These are phyloP conservation scores for Sphenodon punctatus DNA, from an alignment of 2,797 vertebrate genomes.

Conservation along the genomic window DNA sequence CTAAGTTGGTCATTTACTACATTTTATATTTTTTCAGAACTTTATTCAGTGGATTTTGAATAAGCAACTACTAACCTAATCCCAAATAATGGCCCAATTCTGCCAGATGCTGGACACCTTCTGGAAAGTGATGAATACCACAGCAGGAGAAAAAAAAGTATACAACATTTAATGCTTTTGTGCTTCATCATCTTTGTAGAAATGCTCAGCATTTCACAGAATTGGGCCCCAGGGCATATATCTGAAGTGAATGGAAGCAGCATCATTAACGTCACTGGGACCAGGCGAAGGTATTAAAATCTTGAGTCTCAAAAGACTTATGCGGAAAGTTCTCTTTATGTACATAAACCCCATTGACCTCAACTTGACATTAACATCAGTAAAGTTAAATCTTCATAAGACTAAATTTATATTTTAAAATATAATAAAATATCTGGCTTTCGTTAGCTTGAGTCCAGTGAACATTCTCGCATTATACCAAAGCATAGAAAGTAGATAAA, in stretches of 20 bases:
- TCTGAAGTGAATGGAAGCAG: background rate
- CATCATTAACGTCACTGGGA: background rate
- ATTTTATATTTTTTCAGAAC: background rate
- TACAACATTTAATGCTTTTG: too few species aligned
- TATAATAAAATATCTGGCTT: background rate
- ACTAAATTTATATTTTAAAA: slow-evolving; percentile 18
- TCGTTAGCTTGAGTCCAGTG: slow-evolving; percentile 24
- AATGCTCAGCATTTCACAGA: background rate
- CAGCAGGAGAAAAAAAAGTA: too few species aligned
- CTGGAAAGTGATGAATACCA: background rate
- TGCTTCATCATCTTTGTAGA: background rate
- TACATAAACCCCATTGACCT: background rate
- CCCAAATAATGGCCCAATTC: too few species aligned
- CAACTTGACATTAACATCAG: background rate
- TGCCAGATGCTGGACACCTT: background rate
- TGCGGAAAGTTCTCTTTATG: background rate
- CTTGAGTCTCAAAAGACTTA: background rate
- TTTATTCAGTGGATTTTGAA: background rate
- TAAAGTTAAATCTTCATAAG: background rate
- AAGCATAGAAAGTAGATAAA: background rate
- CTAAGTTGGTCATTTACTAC: background rate
- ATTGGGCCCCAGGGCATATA: background rate
- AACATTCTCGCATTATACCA: slow-evolving; percentile 41
- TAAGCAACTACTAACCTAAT: background rate
- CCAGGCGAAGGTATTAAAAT: background rate